Conservation (phyloP, 2,888 invertebrate species). For the Cheilosia soror region DNA sequence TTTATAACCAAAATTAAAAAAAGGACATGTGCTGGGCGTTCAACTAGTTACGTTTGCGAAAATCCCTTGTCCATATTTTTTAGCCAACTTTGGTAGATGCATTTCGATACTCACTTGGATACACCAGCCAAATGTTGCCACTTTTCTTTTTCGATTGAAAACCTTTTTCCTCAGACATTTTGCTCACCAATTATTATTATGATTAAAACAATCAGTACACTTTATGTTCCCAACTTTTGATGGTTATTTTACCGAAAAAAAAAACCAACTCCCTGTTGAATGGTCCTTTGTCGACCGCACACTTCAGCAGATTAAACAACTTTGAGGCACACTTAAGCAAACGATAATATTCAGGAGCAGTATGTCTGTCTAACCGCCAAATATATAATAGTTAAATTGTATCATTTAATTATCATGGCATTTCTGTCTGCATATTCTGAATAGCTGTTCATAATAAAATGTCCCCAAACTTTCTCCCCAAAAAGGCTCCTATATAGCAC, state of each 20-base stretch:
- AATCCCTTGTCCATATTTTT: too few species aligned
- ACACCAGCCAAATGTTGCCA: constrained; percentile 47
- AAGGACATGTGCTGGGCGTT: too few species aligned
- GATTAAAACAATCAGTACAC: not conserved
- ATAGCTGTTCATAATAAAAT: constrained; percentile 30
- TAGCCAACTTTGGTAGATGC: too few species aligned
- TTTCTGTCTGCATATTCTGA: constrained; percentile 9
- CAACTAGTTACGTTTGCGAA: too few species aligned
- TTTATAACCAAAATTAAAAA: too few species aligned
- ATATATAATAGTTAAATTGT: constrained; percentile 13
- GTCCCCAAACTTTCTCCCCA: not conserved
- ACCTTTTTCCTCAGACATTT: constrained; percentile 32
- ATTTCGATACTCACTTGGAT: constrained; percentile 56
- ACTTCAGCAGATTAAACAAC: constrained; percentile 1
- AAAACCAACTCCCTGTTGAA: not conserved
- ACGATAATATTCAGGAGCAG: constrained; percentile 8
- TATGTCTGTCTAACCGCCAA: not conserved
- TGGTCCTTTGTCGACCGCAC: constrained; percentile 14
- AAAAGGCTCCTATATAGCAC: not conserved
- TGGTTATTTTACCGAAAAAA: not conserved
- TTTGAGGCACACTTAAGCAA: not conserved
- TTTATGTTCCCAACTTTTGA: not conserved
- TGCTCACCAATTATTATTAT: too few species aligned
- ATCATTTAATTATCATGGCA: constrained; percentile 31
- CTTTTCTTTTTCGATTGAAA: constrained; percentile 56